Conservation (phyloP, 2,797 vertebrate species). For the Cyclura pinguis region DNA sequence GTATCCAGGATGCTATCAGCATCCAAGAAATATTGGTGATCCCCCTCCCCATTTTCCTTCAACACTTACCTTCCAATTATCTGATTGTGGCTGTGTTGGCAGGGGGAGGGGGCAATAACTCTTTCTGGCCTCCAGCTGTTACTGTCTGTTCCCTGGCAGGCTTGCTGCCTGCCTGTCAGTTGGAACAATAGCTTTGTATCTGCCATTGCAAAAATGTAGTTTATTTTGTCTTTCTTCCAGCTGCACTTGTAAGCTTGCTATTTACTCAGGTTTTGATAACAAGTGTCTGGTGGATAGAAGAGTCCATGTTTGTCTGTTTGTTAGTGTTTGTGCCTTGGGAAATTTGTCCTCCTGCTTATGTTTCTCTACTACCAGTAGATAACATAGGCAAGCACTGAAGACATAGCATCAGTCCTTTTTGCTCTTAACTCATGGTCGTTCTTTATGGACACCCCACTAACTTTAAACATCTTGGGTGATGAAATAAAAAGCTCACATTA, state of each 20-base stretch:
- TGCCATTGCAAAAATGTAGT: conserved; percentile 49
- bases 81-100: background rate
- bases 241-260: conserved; percentile 58
- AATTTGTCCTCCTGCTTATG: conserved; percentile 51
- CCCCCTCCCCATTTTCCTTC: conserved; percentile 11
- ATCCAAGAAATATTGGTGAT: conserved; percentile 42
- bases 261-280: conserved; percentile 69
- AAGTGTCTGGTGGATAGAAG: conserved; percentile 50
- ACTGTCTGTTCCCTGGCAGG: conserved; percentile 50
- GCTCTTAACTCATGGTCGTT: background rate
- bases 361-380: conserved; percentile 52
- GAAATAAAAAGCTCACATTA: conserved; percentile 52
- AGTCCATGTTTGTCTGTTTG: conserved; percentile 61
- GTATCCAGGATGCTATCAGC: background rate
- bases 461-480: conserved; percentile 50
- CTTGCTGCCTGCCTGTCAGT: conserved; percentile 40
- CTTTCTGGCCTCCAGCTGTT: conserved; percentile 57
- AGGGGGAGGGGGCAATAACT: conserved; percentile 36
- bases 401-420: conserved; percentile 20
- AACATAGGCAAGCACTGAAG: conserved; percentile 22
- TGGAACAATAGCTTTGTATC: conserved; percentile 56
- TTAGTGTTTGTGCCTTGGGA: conserved; percentile 54
- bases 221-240: conserved; percentile 63
- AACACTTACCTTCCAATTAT: conserved; percentile 22
- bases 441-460: conserved; percentile 29